Conservation (phyloP, 2,888 invertebrate genomes). For the Agriopis leucophaearia region DNA sequence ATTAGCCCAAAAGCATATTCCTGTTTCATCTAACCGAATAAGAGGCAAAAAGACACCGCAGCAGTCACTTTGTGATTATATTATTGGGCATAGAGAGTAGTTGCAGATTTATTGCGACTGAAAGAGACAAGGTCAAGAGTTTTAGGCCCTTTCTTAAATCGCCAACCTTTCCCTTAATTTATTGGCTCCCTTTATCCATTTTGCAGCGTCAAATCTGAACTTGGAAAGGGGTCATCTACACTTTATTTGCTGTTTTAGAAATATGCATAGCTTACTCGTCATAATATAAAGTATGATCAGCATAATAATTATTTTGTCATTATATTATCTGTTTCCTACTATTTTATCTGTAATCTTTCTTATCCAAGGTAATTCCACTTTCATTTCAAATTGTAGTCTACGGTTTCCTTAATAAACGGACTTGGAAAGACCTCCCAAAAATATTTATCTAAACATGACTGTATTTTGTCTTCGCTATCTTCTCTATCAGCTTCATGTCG, state of each 20-base stretch:
- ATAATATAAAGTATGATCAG: background rate
- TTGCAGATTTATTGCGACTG: slow-evolving; percentile 38
- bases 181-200: slow-evolving; percentile 32
- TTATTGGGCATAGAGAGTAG: slow-evolving; percentile 45
- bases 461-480: slow-evolving; percentile 6
- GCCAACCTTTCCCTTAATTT: slow-evolving; percentile 33
- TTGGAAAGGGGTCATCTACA: slow-evolving; percentile 15
- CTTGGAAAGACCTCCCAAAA: too few relatives aligned
- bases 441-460: background rate
- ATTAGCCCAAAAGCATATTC: slow-evolving; percentile 53
- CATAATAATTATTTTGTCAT: too few relatives aligned
- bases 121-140: slow-evolving; percentile 46
- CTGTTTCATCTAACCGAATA: slow-evolving; percentile 62
- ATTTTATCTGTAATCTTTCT: too few relatives aligned
- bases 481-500: slow-evolving; percentile 18
- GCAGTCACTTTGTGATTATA: slow-evolving; percentile 64
- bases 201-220: slow-evolving; percentile 35
- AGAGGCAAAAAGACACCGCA: slow-evolving; percentile 61
- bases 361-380: too few relatives aligned
- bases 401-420: background rate
- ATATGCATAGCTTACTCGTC: background rate
- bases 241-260: slow-evolving; percentile 21
- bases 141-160: slow-evolving; percentile 33
- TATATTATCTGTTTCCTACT: too few relatives aligned
- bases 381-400: too few relatives aligned